Evolutionary conservation across 2,797 vertebrate species (phyloP), one percentile per base, ranked within the genome.

Genomic region (Morus bassanus): DNA sequence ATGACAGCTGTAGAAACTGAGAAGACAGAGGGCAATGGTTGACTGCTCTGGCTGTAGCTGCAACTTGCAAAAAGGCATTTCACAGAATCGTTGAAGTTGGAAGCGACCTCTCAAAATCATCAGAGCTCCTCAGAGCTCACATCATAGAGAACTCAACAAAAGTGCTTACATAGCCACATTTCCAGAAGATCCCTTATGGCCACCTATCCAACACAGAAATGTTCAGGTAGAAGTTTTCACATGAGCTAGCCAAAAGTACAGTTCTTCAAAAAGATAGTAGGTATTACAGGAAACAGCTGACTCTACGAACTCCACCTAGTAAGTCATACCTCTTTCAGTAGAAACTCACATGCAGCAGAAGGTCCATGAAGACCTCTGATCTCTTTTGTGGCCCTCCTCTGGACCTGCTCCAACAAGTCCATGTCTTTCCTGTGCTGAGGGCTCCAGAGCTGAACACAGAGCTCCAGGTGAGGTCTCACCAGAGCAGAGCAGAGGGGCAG

Each of bases 131-230:
- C 35, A 35, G 59, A 65, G 3, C 12, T 64, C 5, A 6, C 22
- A 75, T 57, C 9, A 31, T 4, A 87, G 18, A 78, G 84, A 81
- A 61, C 13, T 12, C 37, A 53, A 39, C 24, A 57, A 60, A 77
- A 68, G 12, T 0, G 0, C 16, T 56, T 68, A 43, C 4, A 57
- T 19, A 68, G 3, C n/a, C 23, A 43, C 21, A 76, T 2, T 33
- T 76, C 9, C 54, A 57, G 43, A 67, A 72, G 23, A 74, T 28
- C 8, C 11, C 5, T 30, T 57, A 21, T 31, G 5, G 18, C 33
- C 11, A 31, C 30, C 13, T 6, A 41, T 27, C 10, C 37, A 70
- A 50, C 25, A 70, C 3, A 50, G 28, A 48, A 3, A 31, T 25
- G 13, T 64, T 23, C 19, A 82, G 15, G 19, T 13, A 54, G 18